These are phyloP conservation scores for Leptopilina syphax DNA, from an alignment of 2,888 invertebrate genomes.

Conservation along the genomic window DNA sequence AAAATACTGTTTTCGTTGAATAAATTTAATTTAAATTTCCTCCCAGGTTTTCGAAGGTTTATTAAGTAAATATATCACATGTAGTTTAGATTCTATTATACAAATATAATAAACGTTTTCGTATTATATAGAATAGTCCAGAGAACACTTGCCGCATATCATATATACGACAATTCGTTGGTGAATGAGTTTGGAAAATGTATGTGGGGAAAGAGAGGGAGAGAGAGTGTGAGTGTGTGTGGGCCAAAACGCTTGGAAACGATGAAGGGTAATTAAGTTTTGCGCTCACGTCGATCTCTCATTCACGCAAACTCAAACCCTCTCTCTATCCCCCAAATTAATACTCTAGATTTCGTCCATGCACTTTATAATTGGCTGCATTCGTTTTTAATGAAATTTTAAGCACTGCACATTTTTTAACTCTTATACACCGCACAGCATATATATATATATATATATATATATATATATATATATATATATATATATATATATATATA, in stretches of 20 bases:
- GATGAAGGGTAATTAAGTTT: conserved; percentile 42
- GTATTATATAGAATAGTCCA: neutral
- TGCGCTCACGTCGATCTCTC: conserved; percentile 16
- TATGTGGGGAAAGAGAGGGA: too few species aligned
- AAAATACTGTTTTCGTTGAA: conserved; percentile 64
- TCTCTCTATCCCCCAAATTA: neutral
- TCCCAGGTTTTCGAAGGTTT: conserved; percentile 63
- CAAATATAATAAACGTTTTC: conserved; percentile 1
- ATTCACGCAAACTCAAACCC: neutral
- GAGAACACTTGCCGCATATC: neutral
- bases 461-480: too few species aligned
- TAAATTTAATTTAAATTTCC: conserved; percentile 71
- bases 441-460: too few species aligned
- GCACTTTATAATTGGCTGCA: neutral
- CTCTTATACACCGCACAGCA: neutral
- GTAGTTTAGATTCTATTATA: neutral
- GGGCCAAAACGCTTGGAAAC: conserved; percentile 1
- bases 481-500: too few species aligned
- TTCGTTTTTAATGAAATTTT: neutral
- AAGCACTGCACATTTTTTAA: conserved; percentile 10
- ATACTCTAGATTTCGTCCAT: neutral
- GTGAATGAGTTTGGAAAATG: conserved; percentile 1
- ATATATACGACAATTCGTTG: conserved; percentile 17
- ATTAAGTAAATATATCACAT: conserved; percentile 70
- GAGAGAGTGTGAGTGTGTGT: too few species aligned